A percentile compares a stretch with the other conserved stretches of the same genome.
These are phyloP conservation scores for Himalopsyche anomala DNA, from an alignment of 2,888 invertebrate genomes.

Conservation along the genomic window DNA sequence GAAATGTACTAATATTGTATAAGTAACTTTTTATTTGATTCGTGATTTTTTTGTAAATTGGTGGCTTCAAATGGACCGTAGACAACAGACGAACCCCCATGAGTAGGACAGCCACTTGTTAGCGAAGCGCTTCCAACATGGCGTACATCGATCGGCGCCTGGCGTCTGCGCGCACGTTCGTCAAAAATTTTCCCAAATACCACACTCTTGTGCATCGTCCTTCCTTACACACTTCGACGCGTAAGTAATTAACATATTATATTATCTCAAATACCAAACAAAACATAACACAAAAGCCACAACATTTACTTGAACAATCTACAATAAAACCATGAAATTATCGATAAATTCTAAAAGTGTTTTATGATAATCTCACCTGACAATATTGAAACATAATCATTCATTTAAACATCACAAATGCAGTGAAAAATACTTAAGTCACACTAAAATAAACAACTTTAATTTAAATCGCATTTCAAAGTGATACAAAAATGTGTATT, in stretches of 20 bases:
- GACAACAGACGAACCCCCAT: background rate
- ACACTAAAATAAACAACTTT: no score
- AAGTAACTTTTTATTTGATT: no score
- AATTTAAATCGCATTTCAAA: no score
- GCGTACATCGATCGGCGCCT: slow-evolving; percentile 50
- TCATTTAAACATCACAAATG: no score
- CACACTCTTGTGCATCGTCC: slow-evolving; percentile 9
- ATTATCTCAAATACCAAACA: background rate
- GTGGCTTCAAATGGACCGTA: background rate
- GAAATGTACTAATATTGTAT: no score
- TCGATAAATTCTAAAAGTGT: no score
- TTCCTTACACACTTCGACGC: background rate
- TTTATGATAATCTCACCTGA: no score
- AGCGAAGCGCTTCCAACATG: slow-evolving; percentile 46
- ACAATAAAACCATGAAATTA: no score
- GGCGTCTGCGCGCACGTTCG: slow-evolving; percentile 22
- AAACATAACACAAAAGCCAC: background rate
- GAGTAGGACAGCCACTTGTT: slow-evolving; percentile 51
- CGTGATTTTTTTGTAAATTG: background rate
- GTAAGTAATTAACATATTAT: slow-evolving; percentile 32
- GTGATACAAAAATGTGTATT: background rate
- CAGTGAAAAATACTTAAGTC: no score
- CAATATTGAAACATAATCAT: no score
- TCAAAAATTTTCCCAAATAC: slow-evolving; percentile 44
- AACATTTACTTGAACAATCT: background rate